Evolutionary conservation across 2,113 vertebrate genomes (phyloP).

Genomic region (Anolis sagrei): DNA sequence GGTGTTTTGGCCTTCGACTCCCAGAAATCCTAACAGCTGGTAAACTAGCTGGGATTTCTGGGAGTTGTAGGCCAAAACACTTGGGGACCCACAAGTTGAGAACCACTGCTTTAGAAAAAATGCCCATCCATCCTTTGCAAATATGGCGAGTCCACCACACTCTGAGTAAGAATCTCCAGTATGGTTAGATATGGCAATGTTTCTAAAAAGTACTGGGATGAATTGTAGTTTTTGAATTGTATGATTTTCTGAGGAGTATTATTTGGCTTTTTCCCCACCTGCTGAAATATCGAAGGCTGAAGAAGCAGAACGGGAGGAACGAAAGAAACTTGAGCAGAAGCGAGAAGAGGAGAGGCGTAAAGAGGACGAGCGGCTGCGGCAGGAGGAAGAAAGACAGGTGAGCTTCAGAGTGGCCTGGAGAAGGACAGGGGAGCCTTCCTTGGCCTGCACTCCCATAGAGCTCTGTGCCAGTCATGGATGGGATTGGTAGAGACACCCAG

Average conservation of each 20-base stretch:
- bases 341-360: constrained; percentile 88
- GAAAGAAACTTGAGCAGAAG: constrained; percentile 87
- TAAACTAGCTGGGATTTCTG: too few species aligned
- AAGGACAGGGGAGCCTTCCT: too few species aligned
- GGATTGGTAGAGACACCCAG: background rate
- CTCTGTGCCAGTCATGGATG: background rate
- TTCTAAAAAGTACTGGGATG: too few species aligned
- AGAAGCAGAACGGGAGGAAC: constrained; percentile 91
- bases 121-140: too few species aligned
- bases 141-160: too few species aligned
- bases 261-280: background rate
- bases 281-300: constrained; percentile 80
- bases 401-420: background rate
- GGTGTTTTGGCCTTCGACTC: too few species aligned
- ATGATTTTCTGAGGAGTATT: background rate
- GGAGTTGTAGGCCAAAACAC: too few species aligned
- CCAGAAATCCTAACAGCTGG: too few species aligned
- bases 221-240: background rate
- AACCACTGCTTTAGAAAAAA: too few species aligned
- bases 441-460: background rate
- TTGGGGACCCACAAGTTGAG: too few species aligned
- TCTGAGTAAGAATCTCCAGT: too few species aligned
- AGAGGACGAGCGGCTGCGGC: constrained; percentile 86
- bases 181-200: too few species aligned
- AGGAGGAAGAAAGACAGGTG: constrained; percentile 84